Evolutionary conservation across 1,140 invertebrate species (phyloP), one percentile per base, ranked within the genome.

Genomic region (Rhagoletis pomonella): DNA sequence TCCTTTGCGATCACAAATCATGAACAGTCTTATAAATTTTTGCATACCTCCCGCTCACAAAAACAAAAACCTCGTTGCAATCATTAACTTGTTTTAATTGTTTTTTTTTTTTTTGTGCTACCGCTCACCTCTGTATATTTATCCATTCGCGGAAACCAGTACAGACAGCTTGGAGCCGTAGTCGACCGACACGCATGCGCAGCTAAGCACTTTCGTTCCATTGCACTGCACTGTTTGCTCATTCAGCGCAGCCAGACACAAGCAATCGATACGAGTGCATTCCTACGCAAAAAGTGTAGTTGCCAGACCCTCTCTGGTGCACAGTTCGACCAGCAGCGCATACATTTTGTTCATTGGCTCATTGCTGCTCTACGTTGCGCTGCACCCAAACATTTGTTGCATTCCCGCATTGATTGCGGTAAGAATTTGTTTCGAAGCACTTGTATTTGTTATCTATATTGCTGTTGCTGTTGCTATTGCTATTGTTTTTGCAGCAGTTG

Each of bases 341-440:
- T 55, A 81, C 44, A 81, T 81, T 81, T 81, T 81, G 47, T 81
- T 81, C 39, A n/a, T n/a, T 73, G 14, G 67, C 59, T 86, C 85
- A 50, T 65, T 59, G 44, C 69, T 50, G 14, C 17, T 60, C 58
- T 44, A n/a, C n/a, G 55, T 14, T 47, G 58, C 55, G 69, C 69
- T 73, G 73, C 73, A 47, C 73, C 73, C 73, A 81, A 81, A 81
- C 64, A 84, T 84, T 81, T 47, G 64, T n/a, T 39, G 81, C 47
- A 87, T 47, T 81, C 77, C 64, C 58, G 55, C 55, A 17, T 17
- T 59, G n/a, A 55, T 69, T 67, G 86, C 10, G 19, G 0, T 17
- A 81, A 81, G 73, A 81, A 81, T 81, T 73, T 55, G 73, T 81
- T 81, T 81, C 50, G 62, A 7, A 14, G 42, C 86, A 59, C 44